Conservation (phyloP, 2,888 invertebrate genomes). For the Tiliacea aurago region DNA sequence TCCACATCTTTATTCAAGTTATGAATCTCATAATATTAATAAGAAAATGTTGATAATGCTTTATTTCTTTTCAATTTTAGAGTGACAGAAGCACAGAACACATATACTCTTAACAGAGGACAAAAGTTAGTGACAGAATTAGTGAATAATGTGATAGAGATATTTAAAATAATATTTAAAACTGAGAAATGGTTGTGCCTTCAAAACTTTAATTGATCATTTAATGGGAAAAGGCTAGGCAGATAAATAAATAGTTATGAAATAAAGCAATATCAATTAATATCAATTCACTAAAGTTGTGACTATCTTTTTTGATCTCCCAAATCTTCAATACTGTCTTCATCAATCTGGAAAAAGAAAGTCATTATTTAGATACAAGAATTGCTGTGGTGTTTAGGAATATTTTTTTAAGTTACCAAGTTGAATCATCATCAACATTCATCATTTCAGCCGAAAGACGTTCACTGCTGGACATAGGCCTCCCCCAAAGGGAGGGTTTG, state of each 20-base stretch:
- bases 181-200: background rate
- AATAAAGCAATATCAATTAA: constrained; percentile 72
- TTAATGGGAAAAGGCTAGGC: too few species aligned
- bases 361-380: background rate
- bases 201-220: constrained; percentile 1
- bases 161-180: background rate
- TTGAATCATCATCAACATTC: too few species aligned
- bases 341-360: constrained; percentile 90
- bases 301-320: constrained; percentile 91
- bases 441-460: too few species aligned
- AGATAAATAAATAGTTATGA: constrained; percentile 44
- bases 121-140: background rate
- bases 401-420: background rate
- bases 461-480: too few species aligned
- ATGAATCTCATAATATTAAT: constrained; percentile 98
- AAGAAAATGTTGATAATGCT: constrained; percentile 85
- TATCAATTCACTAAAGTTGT: constrained; percentile 66
- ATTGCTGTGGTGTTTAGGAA: background rate
- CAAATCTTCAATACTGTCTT: constrained; percentile 97
- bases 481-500: too few species aligned
- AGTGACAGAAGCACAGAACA: too few species aligned
- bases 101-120: too few species aligned
- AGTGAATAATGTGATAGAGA: background rate
- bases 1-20: constrained; percentile 45
- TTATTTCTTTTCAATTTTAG: constrained; percentile 57